These are phyloP conservation scores for Brachionus rubens DNA, from an alignment of 1,140 invertebrate genomes.

Conservation along the genomic window DNA sequence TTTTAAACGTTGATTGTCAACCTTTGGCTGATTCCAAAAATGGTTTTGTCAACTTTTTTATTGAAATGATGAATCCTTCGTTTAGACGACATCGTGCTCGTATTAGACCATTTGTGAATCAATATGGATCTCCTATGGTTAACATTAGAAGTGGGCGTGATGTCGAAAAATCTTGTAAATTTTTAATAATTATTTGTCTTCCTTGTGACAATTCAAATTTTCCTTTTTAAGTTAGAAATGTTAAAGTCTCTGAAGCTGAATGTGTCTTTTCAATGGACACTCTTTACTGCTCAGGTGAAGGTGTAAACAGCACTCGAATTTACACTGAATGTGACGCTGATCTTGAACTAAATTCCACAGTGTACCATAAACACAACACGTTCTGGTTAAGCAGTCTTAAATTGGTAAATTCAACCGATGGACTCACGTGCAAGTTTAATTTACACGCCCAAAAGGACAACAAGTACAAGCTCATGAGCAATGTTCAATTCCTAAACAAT, in stretches of 20 bases:
- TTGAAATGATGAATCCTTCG: too few relatives aligned
- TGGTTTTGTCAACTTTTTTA: constrained; percentile 14
- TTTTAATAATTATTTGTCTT: too few relatives aligned
- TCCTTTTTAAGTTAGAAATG: constrained; percentile 5
- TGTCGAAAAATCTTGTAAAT: too few relatives aligned
- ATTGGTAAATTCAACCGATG: background rate
- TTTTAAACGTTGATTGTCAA: background rate
- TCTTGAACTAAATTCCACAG: background rate
- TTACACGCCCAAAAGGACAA: background rate
- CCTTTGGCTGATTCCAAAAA: constrained; percentile 37
- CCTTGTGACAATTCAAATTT: too few relatives aligned
- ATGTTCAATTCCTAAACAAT: background rate
- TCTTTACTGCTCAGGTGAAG: background rate
- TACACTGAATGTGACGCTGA: constrained; percentile 11
- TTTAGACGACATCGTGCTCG: too few relatives aligned
- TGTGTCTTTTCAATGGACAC: background rate
- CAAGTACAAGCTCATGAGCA: background rate
- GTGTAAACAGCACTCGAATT: background rate
- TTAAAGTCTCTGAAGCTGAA: background rate
- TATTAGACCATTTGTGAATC: constrained; percentile 24
- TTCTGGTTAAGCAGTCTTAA: constrained; percentile 7
- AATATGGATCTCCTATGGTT: constrained; percentile 13
- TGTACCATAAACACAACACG: background rate
- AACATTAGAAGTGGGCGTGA: background rate
- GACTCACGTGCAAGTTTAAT: background rate